Conservation (phyloP, 1,140 invertebrate genomes). For the Pachypeltis micranthus region DNA sequence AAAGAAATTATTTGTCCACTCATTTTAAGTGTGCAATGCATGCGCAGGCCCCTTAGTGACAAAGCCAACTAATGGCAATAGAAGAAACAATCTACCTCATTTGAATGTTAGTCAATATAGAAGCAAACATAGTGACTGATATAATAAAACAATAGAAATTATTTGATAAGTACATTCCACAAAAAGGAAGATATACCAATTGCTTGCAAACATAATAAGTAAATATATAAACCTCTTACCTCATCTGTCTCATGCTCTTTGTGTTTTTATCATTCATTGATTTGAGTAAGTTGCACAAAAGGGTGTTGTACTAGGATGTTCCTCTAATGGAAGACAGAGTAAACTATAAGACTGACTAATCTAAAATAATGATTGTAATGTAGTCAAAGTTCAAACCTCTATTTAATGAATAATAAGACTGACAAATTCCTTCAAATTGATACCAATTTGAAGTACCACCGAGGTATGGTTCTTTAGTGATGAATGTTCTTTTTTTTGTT, state of each 20-base stretch:
- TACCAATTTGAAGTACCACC: not conserved
- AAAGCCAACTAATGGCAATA: too few species aligned
- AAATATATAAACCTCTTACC: too few species aligned
- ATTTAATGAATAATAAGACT: slow-evolving; percentile 16
- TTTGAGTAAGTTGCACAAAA: not conserved
- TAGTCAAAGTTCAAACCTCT: slow-evolving; percentile 15
- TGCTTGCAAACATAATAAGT: too few species aligned
- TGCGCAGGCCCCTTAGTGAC: too few species aligned
- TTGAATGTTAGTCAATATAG: too few species aligned
- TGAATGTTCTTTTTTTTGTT: not conserved
- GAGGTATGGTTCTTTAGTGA: slow-evolving; percentile 3
- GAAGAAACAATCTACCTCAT: too few species aligned
- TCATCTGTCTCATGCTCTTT: not conserved
- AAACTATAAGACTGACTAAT: slow-evolving; percentile 22
- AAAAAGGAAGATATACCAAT: too few species aligned
- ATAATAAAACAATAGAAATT: too few species aligned
- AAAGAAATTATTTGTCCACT: too few species aligned
- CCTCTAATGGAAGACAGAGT: slow-evolving; percentile 10
- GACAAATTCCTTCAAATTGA: slow-evolving; percentile 1
- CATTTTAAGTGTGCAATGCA: too few species aligned
- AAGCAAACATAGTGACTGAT: too few species aligned
- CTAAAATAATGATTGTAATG: slow-evolving; percentile 9
- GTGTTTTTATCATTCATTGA: not conserved
- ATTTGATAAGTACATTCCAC: too few species aligned
- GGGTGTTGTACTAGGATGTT: slow-evolving; percentile 10